Evolutionary conservation across 2,797 vertebrate genomes (phyloP).

Genomic region (Hippoglossus hippoglossus): DNA sequence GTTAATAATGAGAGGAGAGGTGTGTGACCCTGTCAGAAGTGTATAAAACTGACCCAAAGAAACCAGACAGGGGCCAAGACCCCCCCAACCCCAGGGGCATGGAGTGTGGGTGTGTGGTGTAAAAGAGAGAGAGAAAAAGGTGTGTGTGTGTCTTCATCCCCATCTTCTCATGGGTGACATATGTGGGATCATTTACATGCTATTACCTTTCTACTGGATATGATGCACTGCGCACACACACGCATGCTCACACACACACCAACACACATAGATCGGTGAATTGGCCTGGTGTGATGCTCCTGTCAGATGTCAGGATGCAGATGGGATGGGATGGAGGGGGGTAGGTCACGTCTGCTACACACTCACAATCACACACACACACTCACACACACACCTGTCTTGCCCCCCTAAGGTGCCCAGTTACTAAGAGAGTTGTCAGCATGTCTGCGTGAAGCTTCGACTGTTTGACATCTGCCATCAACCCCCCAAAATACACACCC

Average conservation of each 20-base stretch:
- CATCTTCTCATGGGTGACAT: conserved; percentile 69
- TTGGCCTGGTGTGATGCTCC: conserved; percentile 73
- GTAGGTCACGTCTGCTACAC: conserved; percentile 72
- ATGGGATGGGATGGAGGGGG: conserved; percentile 72
- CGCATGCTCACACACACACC: conserved; percentile 33
- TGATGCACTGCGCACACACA: conserved; percentile 34
- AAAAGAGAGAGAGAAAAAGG: conserved; percentile 10
- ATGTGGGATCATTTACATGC: conserved; percentile 80
- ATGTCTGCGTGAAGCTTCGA: conserved; percentile 71
- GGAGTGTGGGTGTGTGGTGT: conserved; percentile 46
- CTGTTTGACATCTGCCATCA: conserved; percentile 84
- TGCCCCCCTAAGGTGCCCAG: conserved; percentile 69
- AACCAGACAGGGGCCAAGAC: conserved; percentile 76
- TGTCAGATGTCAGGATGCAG: conserved; percentile 84
- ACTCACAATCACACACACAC: conserved; percentile 26
- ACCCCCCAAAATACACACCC: conserved; percentile 30
- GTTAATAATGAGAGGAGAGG: conserved; percentile 81
- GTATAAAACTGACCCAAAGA: conserved; percentile 81
- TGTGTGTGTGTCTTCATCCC: conserved; percentile 61
- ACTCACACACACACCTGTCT: conserved; percentile 65
- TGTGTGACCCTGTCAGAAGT: conserved; percentile 82
- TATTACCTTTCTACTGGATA: conserved; percentile 69
- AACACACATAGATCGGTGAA: conserved; percentile 52
- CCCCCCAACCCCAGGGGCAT: conserved; percentile 72
- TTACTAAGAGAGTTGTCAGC: conserved; percentile 84